phyloP scores from a whole-genome alignment of 2,113 vertebrate genomes.

The Aldabrachelys gigantea region DNA sequence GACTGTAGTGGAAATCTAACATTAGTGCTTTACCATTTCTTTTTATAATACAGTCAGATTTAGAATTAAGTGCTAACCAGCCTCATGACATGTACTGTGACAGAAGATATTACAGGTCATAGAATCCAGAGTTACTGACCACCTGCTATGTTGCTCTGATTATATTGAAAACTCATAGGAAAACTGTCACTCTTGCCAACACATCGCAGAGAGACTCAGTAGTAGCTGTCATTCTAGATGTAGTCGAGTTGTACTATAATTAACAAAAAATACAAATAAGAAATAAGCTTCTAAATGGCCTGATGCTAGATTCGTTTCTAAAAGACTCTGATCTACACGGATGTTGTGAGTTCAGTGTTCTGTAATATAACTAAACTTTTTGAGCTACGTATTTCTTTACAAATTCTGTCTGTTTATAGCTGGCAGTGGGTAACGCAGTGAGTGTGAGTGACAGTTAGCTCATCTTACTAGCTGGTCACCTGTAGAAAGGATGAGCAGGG shows the following conservation, averaged over 20 bases:
- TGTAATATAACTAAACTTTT: not conserved
- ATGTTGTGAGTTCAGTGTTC: conserved; percentile 6
- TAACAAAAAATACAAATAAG: conserved; percentile 32
- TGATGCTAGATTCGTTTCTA: conserved; percentile 25
- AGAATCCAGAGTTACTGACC: conserved; percentile 15
- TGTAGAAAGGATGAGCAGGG: not conserved
- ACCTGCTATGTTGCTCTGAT: conserved; percentile 32
- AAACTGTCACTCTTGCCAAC: conserved; percentile 33
- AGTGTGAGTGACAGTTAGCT: not conserved
- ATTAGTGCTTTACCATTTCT: not conserved
- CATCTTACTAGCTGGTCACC: not conserved
- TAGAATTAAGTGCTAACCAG: conserved; percentile 45
- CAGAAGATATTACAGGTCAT: conserved; percentile 44
- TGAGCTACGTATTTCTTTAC: not conserved
- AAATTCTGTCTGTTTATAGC: not conserved
- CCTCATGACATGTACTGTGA: conserved; percentile 29
- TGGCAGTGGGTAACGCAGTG: not conserved
- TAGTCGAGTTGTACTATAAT: conserved; percentile 4
- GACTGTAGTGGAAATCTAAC: conserved; percentile 20
- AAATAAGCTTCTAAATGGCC: conserved; percentile 4
- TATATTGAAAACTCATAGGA: not conserved
- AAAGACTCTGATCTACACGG: conserved; percentile 7
- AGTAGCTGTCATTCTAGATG: conserved; percentile 20
- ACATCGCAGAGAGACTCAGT: conserved; percentile 16
- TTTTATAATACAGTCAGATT: not conserved